Evolutionary conservation across 2,797 vertebrate genomes (phyloP), one percentile per base, ranked within the genome.

Genomic region (Acrocephalus scirpaceus): DNA sequence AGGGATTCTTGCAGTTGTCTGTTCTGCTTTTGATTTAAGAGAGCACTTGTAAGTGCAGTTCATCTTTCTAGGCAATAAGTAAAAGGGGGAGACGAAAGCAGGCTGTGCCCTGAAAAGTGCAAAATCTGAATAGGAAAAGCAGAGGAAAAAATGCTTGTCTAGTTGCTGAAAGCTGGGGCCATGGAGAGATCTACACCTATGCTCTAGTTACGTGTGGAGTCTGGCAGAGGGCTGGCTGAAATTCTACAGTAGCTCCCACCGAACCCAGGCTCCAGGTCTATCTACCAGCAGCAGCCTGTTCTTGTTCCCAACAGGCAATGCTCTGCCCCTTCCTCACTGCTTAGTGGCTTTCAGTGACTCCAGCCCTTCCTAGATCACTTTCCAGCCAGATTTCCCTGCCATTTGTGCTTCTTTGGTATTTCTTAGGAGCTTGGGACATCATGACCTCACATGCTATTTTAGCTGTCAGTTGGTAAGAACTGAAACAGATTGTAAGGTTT

Each of bases 1-100:
- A 3, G 32, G 32, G 51, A 48, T 29, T 58, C 40, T 34, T 67
- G 12, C 20, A 70, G 61, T 51, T 95, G 62, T 47, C 42, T 70
- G 42, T 92, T 81, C 38, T 40, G 27, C 23, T 82, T 86, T 73
- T 77, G 34, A 53, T 86, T 88, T 64, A 79, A 85, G 61, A 76
- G 56, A 56, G 29, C 23, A 18, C 26, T 20, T 76, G 4, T 14
- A 60, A 77, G 23, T 57, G 64, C 77, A 45, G 38, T 61, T 88
- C 11, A 1, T 47, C 38, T 90, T 77, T 54, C 42, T 57, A 23
- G 25, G 29, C 74, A 75, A 9, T 53, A 45, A 79, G 38, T 90
- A 40, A 71, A 60, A 88, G 42, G 25, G 19, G 30, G 38, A 82
- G 66, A 29, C 7, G 42, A 26, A 86, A 79, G 45, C 45, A 81